Percentiles rank a stretch among this genome's conserved stretches.
These are phyloP conservation scores for Teleogryllus occipitalis DNA, from an alignment of 1,140 invertebrate genomes.

Conservation along the genomic window DNA sequence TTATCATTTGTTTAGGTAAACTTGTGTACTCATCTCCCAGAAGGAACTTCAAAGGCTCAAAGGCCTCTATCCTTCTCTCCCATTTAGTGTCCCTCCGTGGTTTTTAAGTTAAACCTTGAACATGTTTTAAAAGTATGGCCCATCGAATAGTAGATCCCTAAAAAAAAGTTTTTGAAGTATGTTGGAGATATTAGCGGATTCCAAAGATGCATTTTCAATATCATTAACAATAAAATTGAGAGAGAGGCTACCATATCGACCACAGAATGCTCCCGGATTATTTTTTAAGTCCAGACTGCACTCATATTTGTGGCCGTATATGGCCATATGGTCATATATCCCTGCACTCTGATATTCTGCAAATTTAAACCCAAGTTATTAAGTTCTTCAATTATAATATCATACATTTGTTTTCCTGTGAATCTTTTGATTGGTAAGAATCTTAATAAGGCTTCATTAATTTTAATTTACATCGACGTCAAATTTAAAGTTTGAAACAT, in stretches of 20 bases:
- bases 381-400: conserved; percentile 17
- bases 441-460: conserved; percentile 19
- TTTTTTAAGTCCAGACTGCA: too few relatives aligned
- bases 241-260: too few relatives aligned
- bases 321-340: conserved; percentile 11
- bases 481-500: conserved; percentile 19
- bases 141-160: too few relatives aligned
- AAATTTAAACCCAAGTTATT: conserved; percentile 11
- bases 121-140: conserved; percentile 14
- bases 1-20: conserved; percentile 7
- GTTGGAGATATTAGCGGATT: too few relatives aligned
- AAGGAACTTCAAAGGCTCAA: conserved; percentile 22
- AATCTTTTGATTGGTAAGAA: conserved; percentile 17
- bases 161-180: too few relatives aligned
- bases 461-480: conserved; percentile 12
- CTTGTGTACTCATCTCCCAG: not conserved
- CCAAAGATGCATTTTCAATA: too few relatives aligned
- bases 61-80: conserved; percentile 24
- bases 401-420: conserved; percentile 8
- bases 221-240: too few relatives aligned
- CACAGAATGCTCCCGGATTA: too few relatives aligned
- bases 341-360: conserved; percentile 19
- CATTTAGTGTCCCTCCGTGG: conserved; percentile 24
- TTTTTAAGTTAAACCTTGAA: conserved; percentile 23
- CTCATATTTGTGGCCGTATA: conserved; percentile 8